Conservation (phyloP, 2,888 invertebrate genomes). For the Lasioglossum marginatum region DNA sequence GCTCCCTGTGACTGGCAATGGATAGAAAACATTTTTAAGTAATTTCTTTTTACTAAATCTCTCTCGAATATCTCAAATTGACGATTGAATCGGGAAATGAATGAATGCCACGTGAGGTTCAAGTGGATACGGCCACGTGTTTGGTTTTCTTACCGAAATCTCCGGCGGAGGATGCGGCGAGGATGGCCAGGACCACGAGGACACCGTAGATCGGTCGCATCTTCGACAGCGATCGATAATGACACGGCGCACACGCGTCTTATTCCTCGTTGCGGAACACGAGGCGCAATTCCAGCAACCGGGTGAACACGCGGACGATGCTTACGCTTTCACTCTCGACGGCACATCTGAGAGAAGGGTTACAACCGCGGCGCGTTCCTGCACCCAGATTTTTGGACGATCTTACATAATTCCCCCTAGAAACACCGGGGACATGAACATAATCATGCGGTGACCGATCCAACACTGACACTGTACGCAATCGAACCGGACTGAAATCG, state of each 20-base stretch:
- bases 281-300: slow-evolving; percentile 18
- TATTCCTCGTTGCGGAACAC: slow-evolving; percentile 2
- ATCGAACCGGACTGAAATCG: not conserved
- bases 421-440: not conserved
- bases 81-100: too few relatives aligned
- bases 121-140: too few relatives aligned
- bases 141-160: slow-evolving; percentile 76
- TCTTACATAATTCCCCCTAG: slow-evolving; percentile 72
- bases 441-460: not conserved
- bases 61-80: too few relatives aligned
- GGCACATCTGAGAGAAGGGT: slow-evolving; percentile 78
- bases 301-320: slow-evolving; percentile 56
- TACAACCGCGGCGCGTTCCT: slow-evolving; percentile 62
- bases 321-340: slow-evolving; percentile 82
- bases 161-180: slow-evolving; percentile 51
- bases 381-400: slow-evolving; percentile 75
- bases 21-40: too few relatives aligned
- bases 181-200: not conserved
- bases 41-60: too few relatives aligned
- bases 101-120: not conserved
- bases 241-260: not conserved
- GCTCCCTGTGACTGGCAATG: too few relatives aligned
- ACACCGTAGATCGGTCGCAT: slow-evolving; percentile 20
- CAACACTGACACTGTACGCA: not conserved
- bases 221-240: slow-evolving; percentile 17